Conservation (phyloP, 1,140 invertebrate species). For the Caenorhabditis tropicalis region DNA sequence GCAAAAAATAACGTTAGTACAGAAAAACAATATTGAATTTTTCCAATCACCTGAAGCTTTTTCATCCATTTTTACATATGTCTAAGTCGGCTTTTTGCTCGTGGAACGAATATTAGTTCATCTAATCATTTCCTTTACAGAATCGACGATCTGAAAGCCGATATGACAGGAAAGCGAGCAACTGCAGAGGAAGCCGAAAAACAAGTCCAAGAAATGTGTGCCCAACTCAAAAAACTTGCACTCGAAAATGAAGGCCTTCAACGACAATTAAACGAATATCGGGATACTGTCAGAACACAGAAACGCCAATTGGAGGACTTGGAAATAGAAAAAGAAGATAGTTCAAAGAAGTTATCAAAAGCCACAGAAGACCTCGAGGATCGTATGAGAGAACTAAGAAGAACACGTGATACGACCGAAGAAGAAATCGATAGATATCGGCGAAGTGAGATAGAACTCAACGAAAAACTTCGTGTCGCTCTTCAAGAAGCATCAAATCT, state of each 20-base stretch:
- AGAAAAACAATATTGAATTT: neutral
- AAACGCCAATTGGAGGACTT: neutral
- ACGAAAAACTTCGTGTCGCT: neutral
- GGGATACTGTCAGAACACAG: neutral
- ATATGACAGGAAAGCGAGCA: neutral
- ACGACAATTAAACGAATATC: neutral
- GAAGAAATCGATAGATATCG: neutral
- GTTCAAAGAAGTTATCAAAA: neutral
- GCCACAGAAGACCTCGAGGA: neutral
- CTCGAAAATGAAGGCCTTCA: neutral
- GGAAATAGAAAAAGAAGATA: neutral
- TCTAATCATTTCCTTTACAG: neutral
- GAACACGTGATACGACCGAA: neutral
- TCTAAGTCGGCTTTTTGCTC: no score
- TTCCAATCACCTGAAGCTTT: no score
- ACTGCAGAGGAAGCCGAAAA: neutral
- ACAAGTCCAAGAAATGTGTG: neutral
- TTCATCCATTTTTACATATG: no score
- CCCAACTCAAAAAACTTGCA: neutral
- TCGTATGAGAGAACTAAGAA: neutral
- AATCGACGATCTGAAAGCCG: neutral
- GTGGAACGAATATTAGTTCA: no score
- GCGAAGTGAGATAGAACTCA: neutral
- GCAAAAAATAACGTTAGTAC: neutral
- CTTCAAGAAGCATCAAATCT: neutral